Base-by-base conservation (phyloP, 2,888 invertebrate species). In the Reticulitermes lucifugus region DNA sequence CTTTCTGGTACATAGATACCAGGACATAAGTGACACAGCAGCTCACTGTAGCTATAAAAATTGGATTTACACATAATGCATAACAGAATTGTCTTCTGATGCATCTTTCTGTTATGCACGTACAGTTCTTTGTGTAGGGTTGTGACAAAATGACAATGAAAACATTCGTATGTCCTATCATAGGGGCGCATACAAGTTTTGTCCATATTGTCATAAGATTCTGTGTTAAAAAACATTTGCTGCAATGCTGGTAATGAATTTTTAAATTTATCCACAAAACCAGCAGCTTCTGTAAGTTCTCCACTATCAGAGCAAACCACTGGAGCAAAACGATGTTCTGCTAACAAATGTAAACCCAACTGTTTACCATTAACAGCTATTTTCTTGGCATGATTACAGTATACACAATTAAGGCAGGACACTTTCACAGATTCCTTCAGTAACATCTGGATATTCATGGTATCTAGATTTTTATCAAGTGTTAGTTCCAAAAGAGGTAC, bases 31-130 rank as follows among this genome's bases (percentile, higher is more conserved):
- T 97, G 97, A 91, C 97, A 97, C 87, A 97, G 91, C 86, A 97
- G 92, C 90, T 97, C 97, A 92, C 96, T 96, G 91, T 96, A 97
- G 91, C 95, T 96, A 91, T 95, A 96, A 92, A 97, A 97, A 89
- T 95, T 96, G 59, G 95, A 94, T 91, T 96, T 96, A 91, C 97
- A 97, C 97, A 97, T 97, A 88, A 96, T 94, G 91, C 97, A 97
- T 87, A 96, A 91, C 85, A 96, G 92, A 86, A 96, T 94, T 77
- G 96, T 94, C 91, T 96, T 96, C 88, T 96, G 95, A 91, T 97
- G 97, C 94, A 96, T 94, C 91, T 97, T 96, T 84, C 96, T 93
- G 90, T 97, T 97, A 91, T 97, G 97, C 89, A 96, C 92, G 91
- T 96, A 97, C 86, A 97, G 93, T 91, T 97, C 97, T 91, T 97